Base-by-base conservation (phyloP, 1,140 invertebrate species). In the Hypsibius dujardini region DNA sequence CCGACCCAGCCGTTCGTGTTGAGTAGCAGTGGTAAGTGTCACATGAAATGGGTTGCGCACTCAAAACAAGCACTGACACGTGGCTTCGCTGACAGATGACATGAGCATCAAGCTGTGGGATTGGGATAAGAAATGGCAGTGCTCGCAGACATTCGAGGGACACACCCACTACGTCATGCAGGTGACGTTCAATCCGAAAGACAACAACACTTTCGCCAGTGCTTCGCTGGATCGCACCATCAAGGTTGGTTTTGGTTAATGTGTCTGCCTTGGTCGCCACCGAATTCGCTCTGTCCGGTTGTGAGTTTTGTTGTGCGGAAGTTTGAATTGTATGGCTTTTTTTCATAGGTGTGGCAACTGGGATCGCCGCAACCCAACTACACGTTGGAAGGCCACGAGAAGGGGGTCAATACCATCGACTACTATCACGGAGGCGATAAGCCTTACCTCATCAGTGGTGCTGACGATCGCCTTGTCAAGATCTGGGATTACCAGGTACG, bases 161-260 rank as follows among this genome's bases (percentile, higher is more conserved):
- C 96, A 99, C 80, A 93, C 92, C 0, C 96, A 99, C 79, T 99
- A 98, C 78, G 94, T 99, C 0, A 99, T 99, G 96, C 94, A 99
- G 80, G 90, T 98, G 76, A 94, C 95, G 0, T 91, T 99, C 74
- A 99, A 99, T 82, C 96, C 96, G 0, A 99, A 99, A 79, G 96
- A 99, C 78, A 98, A 98, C 79, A 99, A 99, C 78, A 98, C 95
- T n/a, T 98, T 99, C 82, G 96, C 95, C 2, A 95, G 91, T 77
- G 96, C 95, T 46, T 98, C 95, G 42, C 82, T 99, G 1, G 96
- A 99, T 81, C 86, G 92, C 73, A 97, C 93, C 1, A 87, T 99
- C 2, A 99, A 98, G 85, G 90, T 89, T 79, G 75, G 74, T 72
- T 70, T 71, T 46, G 59, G 14, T 47, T n/a, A 47, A 46, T 28